Percentiles rank a stretch among this genome's conserved stretches.
phyloP scores from a whole-genome alignment of 2,888 invertebrate species.

The Chelonus formosanus region DNA sequence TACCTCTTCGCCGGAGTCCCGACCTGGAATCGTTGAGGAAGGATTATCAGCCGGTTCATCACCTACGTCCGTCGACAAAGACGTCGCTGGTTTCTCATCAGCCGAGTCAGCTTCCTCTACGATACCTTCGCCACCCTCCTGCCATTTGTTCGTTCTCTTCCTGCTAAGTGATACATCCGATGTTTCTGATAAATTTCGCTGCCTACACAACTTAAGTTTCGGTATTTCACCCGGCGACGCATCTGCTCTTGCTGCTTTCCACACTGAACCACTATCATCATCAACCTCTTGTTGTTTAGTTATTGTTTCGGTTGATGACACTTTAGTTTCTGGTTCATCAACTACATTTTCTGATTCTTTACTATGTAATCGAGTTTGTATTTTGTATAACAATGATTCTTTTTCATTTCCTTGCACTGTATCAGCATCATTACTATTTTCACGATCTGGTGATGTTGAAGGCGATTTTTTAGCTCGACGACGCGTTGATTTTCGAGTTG shows the following conservation, averaged over 20 bases:
- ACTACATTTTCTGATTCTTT: slow-evolving; percentile 39
- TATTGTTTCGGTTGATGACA: slow-evolving; percentile 39
- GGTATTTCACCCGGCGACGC: slow-evolving; percentile 70
- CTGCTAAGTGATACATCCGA: slow-evolving; percentile 57
- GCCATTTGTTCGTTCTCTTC: slow-evolving; percentile 60
- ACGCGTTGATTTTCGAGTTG: slow-evolving; percentile 67
- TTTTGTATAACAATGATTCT: slow-evolving; percentile 42
- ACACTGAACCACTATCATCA: slow-evolving; percentile 61
- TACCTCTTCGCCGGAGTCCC: slow-evolving; percentile 64
- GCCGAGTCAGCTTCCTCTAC: slow-evolving; percentile 62
- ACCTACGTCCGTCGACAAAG: slow-evolving; percentile 43
- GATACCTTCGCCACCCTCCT: slow-evolving; percentile 53
- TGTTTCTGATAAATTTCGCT: slow-evolving; percentile 64
- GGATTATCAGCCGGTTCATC: slow-evolving; percentile 53
- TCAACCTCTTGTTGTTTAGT: slow-evolving; percentile 43
- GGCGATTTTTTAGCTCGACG: slow-evolving; percentile 70
- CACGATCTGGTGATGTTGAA: slow-evolving; percentile 68
- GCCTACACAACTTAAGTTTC: slow-evolving; percentile 73
- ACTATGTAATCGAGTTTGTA: slow-evolving; percentile 38
- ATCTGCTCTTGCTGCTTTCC: slow-evolving; percentile 66
- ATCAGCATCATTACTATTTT: slow-evolving; percentile 54
- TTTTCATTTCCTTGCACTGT: slow-evolving; percentile 40
- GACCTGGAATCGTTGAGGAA: slow-evolving; percentile 58
- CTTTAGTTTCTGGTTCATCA: slow-evolving; percentile 44
- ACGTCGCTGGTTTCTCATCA: slow-evolving; percentile 58